Conservation (phyloP, 64 coral and sea anemone species). For the Montipora foliosa region DNA sequence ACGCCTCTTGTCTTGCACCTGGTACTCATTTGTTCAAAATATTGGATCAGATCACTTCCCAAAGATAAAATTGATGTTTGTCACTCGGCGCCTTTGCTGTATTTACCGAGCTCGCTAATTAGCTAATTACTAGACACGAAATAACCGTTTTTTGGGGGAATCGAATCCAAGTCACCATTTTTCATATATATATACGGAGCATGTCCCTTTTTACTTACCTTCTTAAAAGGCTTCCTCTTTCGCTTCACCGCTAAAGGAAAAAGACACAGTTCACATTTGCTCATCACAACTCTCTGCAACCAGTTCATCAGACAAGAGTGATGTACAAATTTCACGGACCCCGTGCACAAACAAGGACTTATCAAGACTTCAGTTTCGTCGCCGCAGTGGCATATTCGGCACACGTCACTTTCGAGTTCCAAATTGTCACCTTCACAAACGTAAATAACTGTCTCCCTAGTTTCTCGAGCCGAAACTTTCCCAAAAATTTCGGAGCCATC, state of each 20-base stretch:
- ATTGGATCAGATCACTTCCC: too few species aligned
- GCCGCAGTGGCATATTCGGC: slow-evolving; percentile 92
- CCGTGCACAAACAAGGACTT: slow-evolving; percentile 95
- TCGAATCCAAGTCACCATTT: too few species aligned
- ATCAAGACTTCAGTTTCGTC: slow-evolving; percentile 74
- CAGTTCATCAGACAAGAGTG: slow-evolving; percentile 93
- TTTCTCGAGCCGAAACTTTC: neutral
- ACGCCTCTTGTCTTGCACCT: too few species aligned
- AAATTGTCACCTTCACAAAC: slow-evolving; percentile 16
- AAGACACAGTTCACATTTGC: slow-evolving; percentile 94
- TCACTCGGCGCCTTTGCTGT: too few species aligned
- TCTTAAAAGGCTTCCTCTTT: slow-evolving; percentile 81
- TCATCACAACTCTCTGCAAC: slow-evolving; percentile 86
- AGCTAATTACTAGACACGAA: too few species aligned
- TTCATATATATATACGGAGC: too few species aligned
- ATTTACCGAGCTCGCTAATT: too few species aligned
- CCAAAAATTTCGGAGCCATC: neutral
- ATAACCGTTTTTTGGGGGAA: too few species aligned
- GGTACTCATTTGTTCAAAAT: too few species aligned
- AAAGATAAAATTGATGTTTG: too few species aligned
- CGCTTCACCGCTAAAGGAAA: slow-evolving; percentile 74
- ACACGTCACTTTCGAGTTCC: slow-evolving; percentile 69
- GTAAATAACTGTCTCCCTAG: neutral
- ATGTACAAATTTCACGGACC: slow-evolving; percentile 89
- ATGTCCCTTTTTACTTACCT: slow-evolving; percentile 60